Evolutionary conservation across 2,113 vertebrate species (phyloP).

Genomic region (Siniperca chuatsi): DNA sequence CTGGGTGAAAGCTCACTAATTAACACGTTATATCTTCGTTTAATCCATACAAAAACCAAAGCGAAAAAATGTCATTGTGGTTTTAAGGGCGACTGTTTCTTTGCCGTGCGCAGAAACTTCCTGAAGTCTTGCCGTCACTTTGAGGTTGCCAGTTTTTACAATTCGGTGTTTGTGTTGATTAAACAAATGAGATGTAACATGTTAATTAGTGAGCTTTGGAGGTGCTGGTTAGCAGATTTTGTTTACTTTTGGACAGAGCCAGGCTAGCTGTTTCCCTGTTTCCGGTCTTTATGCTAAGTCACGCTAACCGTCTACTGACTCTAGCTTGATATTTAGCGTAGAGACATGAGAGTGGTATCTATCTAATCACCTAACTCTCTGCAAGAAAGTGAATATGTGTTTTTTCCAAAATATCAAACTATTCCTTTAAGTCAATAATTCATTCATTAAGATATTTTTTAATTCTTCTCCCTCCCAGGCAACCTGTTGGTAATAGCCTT

Average conservation of each 20-base stretch:
- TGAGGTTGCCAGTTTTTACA: background rate
- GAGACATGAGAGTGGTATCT: background rate
- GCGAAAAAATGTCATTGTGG: background rate
- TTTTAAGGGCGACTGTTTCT: background rate
- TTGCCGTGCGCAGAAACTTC: background rate
- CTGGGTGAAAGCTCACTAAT: no score
- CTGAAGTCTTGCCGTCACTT: background rate
- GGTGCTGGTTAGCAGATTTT: background rate
- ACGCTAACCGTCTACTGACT: background rate
- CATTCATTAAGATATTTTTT: background rate
- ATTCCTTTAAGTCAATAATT: background rate
- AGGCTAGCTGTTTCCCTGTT: background rate
- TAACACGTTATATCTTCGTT: no score
- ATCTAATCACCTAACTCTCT: background rate
- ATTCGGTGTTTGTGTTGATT: background rate
- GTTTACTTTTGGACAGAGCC: no score
- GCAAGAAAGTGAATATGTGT: background rate
- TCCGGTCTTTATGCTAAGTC: background rate
- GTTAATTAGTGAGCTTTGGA: background rate
- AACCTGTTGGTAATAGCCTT: constrained; percentile 93
- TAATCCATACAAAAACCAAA: no score
- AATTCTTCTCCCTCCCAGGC: constrained; percentile 77
- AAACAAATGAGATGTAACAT: background rate
- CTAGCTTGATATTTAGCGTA: background rate
- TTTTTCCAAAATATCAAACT: background rate